Conservation (phyloP, 2,888 invertebrate genomes). For the Cremastinae sp. region DNA sequence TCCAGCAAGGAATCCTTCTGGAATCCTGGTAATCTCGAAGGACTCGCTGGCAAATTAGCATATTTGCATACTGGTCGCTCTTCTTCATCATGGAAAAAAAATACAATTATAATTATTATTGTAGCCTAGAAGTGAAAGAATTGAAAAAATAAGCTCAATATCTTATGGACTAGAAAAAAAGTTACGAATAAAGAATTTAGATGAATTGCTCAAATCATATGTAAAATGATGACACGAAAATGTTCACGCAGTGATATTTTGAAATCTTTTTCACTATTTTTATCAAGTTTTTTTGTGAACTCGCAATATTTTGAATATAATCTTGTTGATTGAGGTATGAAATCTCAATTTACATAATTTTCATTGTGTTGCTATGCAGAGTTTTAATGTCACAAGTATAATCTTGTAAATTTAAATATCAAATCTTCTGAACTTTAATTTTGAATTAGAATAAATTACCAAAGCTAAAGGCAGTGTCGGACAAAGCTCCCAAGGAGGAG, state of each 20-base stretch:
- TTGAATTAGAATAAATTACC: constrained; percentile 23
- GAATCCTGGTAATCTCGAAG: constrained; percentile 25
- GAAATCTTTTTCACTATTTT: too few relatives aligned
- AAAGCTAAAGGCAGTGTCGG: constrained; percentile 16
- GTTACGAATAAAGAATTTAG: too few relatives aligned
- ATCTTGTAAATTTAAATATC: background rate
- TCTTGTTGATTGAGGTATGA: too few relatives aligned
- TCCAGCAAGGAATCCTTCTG: constrained; percentile 46
- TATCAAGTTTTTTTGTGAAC: too few relatives aligned
- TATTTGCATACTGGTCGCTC: constrained; percentile 46
- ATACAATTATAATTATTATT: background rate
- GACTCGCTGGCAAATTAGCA: constrained; percentile 36
- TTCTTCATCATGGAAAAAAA: constrained; percentile 42
- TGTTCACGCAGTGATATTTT: too few relatives aligned
- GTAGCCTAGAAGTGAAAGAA: background rate
- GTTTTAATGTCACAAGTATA: too few relatives aligned
- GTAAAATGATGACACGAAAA: too few relatives aligned
- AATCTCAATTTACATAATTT: too few relatives aligned
- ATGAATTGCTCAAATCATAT: too few relatives aligned
- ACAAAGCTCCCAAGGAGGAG: constrained; percentile 26
- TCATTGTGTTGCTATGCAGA: too few relatives aligned
- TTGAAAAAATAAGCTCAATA: background rate
- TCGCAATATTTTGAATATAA: too few relatives aligned
- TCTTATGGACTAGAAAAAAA: too few relatives aligned
- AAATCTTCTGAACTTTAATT: background rate